Evolutionary conservation across 2,113 vertebrate genomes (phyloP).

Genomic region (Oncorhynchus gorbuscha): DNA sequence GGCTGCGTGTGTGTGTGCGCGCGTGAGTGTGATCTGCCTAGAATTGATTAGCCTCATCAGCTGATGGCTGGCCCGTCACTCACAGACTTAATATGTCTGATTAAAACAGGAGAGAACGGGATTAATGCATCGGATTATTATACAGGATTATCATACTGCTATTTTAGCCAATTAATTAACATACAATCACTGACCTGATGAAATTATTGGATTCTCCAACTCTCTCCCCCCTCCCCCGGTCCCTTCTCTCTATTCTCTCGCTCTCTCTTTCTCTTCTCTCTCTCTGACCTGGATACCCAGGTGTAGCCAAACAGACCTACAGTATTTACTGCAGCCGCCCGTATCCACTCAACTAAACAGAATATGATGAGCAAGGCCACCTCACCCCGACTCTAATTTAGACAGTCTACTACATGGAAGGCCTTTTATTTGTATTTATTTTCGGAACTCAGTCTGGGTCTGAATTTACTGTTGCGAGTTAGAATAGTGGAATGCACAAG

Average conservation of each 20-base stretch:
- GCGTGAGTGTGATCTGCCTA: neutral
- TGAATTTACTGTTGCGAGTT: no score
- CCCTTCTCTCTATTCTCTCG: neutral
- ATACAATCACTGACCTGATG: neutral
- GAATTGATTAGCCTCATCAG: neutral
- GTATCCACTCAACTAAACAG: slow-evolving; percentile 1
- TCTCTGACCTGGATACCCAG: slow-evolving; percentile 22
- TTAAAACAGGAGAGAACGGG: neutral
- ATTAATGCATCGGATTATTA: slow-evolving; percentile 21
- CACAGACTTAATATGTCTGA: neutral
- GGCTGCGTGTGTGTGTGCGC: neutral
- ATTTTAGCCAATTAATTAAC: slow-evolving; percentile 1
- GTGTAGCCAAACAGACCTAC: neutral
- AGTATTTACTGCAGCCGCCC: neutral
- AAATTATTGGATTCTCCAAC: neutral
- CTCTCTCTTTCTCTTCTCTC: neutral
- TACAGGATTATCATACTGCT: slow-evolving; percentile 2
- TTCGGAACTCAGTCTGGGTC: no score
- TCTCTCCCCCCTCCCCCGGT: slow-evolving; percentile 1
- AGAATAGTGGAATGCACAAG: no score
- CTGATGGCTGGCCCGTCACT: neutral
- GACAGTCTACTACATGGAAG: neutral
- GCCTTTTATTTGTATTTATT: no score
- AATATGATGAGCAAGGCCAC: neutral
- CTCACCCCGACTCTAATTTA: neutral